These are phyloP conservation scores for Cavia porcellus DNA, from an alignment of 2,113 vertebrate species.

Conservation along the genomic window DNA sequence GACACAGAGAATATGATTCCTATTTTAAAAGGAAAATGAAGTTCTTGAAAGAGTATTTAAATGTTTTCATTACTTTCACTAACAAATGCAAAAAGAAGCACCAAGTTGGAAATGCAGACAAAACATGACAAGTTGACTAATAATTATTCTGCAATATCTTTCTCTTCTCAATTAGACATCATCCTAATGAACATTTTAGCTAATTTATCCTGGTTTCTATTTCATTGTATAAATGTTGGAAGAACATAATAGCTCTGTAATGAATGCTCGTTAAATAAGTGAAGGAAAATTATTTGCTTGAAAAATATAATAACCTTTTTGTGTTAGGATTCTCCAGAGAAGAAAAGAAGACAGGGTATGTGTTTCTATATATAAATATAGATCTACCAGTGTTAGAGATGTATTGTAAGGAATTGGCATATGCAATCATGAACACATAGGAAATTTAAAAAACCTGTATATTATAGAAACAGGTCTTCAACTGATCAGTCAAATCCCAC, in stretches of 20 bases:
- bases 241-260: not conserved
- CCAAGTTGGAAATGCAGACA: not conserved
- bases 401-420: not conserved
- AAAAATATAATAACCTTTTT: not conserved
- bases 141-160: not conserved
- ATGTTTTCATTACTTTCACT: not conserved
- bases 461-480: not conserved
- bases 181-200: not conserved
- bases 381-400: not conserved
- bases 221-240: not conserved
- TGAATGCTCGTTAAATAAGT: not conserved
- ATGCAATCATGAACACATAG: not conserved
- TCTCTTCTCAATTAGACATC: not conserved
- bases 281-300: not conserved
- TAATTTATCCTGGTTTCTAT: slow-evolving; percentile 12
- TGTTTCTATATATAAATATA: not conserved
- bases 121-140: not conserved
- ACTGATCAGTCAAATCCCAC: not conserved
- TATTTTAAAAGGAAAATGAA: slow-evolving; percentile 41
- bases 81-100: not conserved
- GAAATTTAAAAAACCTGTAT: not conserved
- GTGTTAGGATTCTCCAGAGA: not conserved
- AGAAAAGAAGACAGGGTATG: not conserved
- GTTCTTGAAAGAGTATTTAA: not conserved
- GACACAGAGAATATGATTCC: not conserved